These are phyloP conservation scores for Caloenas nicobarica DNA, from an alignment of 2,113 vertebrate genomes.

Conservation along the genomic window DNA sequence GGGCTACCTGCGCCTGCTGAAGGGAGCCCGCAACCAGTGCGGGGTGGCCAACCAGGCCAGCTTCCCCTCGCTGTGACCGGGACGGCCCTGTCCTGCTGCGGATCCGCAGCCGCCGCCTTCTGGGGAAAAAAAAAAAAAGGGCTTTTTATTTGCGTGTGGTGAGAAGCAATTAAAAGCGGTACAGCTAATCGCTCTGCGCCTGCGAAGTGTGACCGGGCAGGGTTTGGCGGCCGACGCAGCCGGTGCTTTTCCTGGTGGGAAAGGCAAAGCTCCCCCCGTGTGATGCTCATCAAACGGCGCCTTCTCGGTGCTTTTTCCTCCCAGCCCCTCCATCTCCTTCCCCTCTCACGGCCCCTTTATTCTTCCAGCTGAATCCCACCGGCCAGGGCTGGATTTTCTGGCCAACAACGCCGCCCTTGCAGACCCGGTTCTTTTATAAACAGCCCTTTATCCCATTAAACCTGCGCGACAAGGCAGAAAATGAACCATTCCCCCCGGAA, in stretches of 20 bases:
- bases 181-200: fast-evolving
- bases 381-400: neutral
- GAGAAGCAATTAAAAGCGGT: neutral
- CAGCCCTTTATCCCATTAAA: neutral
- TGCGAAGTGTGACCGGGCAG: fast-evolving
- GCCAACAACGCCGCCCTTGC: fast-evolving
- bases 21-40: neutral
- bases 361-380: neutral
- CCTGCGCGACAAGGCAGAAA: fast-evolving
- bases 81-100: fast-evolving
- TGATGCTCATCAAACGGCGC: fast-evolving
- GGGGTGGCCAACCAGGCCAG: conserved; percentile 41
- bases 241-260: neutral
- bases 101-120: neutral
- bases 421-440: fast-evolving
- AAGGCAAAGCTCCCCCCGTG: neutral
- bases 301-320: fast-evolving
- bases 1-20: conserved; percentile 47
- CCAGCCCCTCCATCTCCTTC: neutral
- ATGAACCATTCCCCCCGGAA: fast-evolving
- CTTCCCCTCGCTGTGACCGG: neutral
- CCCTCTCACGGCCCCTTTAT: fast-evolving
- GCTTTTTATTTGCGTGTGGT: neutral
- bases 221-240: neutral
- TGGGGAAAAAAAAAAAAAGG: neutral